Percentiles rank a stretch among this genome's conserved stretches.
These are phyloP conservation scores for Lasioglossum pauxillum DNA, from an alignment of 2,888 invertebrate species.

Conservation along the genomic window DNA sequence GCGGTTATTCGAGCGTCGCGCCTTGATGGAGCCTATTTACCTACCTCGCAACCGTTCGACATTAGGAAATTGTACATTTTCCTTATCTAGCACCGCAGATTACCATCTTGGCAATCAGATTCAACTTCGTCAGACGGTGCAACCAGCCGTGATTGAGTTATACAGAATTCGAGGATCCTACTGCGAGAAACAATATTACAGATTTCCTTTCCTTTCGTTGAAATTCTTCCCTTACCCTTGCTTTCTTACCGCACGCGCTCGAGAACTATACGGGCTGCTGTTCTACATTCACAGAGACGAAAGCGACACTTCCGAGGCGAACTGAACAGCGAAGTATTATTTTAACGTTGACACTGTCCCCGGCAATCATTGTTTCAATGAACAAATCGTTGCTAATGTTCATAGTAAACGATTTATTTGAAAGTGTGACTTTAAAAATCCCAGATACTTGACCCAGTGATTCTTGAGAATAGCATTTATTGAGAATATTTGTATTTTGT, in stretches of 20 bases:
- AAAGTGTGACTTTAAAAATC: no score
- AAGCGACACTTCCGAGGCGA: not conserved
- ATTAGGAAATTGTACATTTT: conserved; percentile 26
- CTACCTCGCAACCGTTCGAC: conserved; percentile 19
- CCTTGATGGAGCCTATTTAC: conserved; percentile 32
- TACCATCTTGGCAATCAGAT: not conserved
- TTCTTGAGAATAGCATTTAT: no score
- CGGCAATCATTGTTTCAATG: no score
- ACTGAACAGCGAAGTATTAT: no score
- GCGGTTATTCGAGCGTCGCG: conserved; percentile 45
- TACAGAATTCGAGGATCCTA: conserved; percentile 3
- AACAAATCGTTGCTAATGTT: no score
- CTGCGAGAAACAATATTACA: not conserved
- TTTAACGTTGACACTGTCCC: no score
- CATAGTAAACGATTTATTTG: no score
- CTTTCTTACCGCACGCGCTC: not conserved
- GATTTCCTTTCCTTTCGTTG: not conserved
- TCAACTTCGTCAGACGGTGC: conserved; percentile 8
- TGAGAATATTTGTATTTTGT: no score
- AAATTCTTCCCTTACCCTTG: not conserved
- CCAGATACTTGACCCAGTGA: no score
- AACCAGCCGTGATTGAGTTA: conserved; percentile 23
- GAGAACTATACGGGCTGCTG: not conserved
- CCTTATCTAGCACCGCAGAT: conserved; percentile 18
- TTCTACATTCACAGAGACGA: not conserved